phyloP scores from a whole-genome alignment of 2,888 invertebrate species.

The Diarsia brunnea region DNA sequence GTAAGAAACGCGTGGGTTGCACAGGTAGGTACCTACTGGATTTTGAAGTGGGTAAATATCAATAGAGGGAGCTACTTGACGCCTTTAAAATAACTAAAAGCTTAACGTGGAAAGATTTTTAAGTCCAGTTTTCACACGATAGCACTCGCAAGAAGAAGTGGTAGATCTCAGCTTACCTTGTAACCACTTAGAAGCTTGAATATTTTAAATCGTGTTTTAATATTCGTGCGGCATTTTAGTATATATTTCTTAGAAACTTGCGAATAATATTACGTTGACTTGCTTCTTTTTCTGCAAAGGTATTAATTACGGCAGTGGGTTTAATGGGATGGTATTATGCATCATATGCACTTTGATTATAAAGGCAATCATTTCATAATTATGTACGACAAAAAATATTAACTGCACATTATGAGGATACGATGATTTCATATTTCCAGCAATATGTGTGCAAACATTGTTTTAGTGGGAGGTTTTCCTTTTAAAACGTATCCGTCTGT shows the following conservation, averaged over 20 bases:
- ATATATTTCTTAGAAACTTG: slow-evolving; percentile 79
- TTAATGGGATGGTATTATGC: slow-evolving; percentile 85
- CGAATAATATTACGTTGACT: slow-evolving; percentile 75
- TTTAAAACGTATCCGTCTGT: slow-evolving; percentile 30
- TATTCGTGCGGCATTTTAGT: slow-evolving; percentile 65
- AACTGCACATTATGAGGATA: slow-evolving; percentile 65
- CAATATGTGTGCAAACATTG: slow-evolving; percentile 53
- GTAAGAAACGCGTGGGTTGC: slow-evolving; percentile 29
- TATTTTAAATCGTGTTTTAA: slow-evolving; percentile 48
- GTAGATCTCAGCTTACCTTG: slow-evolving; percentile 1
- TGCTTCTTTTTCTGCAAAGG: slow-evolving; percentile 76
- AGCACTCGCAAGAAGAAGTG: background rate
- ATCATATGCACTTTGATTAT: slow-evolving; percentile 80
- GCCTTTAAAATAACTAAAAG: slow-evolving; percentile 15
- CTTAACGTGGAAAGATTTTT: slow-evolving; percentile 29
- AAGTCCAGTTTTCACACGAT: slow-evolving; percentile 45
- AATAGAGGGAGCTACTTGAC: slow-evolving; percentile 38
- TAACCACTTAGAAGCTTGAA: slow-evolving; percentile 14
- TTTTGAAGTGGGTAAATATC: slow-evolving; percentile 35
- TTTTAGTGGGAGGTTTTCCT: slow-evolving; percentile 59
- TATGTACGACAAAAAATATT: slow-evolving; percentile 77
- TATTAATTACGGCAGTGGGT: slow-evolving; percentile 81
- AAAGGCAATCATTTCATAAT: slow-evolving; percentile 78
- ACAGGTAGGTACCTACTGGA: slow-evolving; percentile 16
- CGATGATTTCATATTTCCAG: slow-evolving; percentile 70